phyloP scores from a whole-genome alignment of 1,140 invertebrate genomes.

The Dinoponera quadriceps region DNA sequence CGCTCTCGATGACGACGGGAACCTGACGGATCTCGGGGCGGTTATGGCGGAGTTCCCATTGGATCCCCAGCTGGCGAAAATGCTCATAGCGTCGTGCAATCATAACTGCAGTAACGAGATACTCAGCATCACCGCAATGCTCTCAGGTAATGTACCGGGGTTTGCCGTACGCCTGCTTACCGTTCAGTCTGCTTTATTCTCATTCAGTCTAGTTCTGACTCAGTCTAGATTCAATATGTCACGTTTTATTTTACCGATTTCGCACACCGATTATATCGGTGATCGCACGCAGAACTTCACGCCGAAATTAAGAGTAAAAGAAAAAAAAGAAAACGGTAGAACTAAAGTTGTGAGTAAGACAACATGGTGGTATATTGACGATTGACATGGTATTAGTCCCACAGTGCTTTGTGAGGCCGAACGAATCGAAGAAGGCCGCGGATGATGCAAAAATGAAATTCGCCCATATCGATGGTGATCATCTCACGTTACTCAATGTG shows the following conservation, averaged over 20 bases:
- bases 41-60: conserved; percentile 99
- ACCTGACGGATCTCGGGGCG: conserved; percentile 97
- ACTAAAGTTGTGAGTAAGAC: conserved; percentile 73
- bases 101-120: conserved; percentile 99
- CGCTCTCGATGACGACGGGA: conserved; percentile 98
- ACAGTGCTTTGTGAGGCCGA: conserved; percentile 99
- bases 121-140: conserved; percentile 99
- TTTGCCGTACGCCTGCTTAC: conserved; percentile 3
- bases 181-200: conserved; percentile 9
- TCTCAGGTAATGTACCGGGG: conserved; percentile 93
- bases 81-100: conserved; percentile 98
- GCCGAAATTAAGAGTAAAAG: too few species aligned
- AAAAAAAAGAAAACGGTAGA: conserved; percentile 41
- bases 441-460: conserved; percentile 99
- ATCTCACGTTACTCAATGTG: conserved; percentile 97
- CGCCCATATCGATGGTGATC: conserved; percentile 99
- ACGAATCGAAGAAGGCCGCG: conserved; percentile 99
- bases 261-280: too few species aligned
- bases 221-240: too few species aligned
- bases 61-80: conserved; percentile 99
- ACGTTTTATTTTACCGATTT: neutral
- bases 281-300: too few species aligned
- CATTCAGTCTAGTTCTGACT: too few species aligned
- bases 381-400: conserved; percentile 92
- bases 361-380: conserved; percentile 83